A percentile compares a stretch with the other conserved stretches of the same genome.
Conservation (phyloP, 2,113 vertebrate species). For the Donacobius atricapilla region DNA sequence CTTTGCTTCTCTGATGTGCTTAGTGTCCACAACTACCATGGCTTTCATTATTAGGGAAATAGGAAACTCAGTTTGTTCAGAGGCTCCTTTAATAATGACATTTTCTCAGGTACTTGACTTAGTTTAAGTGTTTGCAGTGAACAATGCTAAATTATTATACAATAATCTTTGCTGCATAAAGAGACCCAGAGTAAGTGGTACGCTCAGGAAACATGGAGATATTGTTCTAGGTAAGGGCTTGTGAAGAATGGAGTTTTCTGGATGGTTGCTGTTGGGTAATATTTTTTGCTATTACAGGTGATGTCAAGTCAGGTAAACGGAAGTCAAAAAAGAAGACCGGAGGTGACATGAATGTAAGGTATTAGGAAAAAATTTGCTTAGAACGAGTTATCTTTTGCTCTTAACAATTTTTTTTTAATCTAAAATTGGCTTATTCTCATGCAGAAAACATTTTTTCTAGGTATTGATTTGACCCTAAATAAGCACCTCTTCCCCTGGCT, state of each 20-base stretch:
- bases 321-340: neutral
- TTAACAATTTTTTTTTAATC: neutral
- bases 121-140: neutral
- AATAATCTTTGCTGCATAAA: neutral
- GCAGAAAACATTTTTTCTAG: neutral
- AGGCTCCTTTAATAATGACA: neutral
- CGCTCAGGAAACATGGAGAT: accelerated
- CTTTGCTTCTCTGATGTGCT: neutral
- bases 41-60: neutral
- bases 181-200: neutral
- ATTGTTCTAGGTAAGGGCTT: neutral
- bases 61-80: neutral
- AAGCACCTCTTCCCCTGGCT: neutral
- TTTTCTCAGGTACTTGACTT: neutral
- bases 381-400: neutral
- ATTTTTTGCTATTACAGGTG: neutral
- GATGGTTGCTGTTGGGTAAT: neutral
- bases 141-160: neutral
- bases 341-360: neutral
- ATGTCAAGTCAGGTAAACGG: neutral
- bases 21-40: neutral
- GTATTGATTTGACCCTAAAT: neutral
- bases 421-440: neutral
- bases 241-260: neutral
- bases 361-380: neutral